Conservation (phyloP, 64 coral and sea anemone species). For the Stichodactyla mertensii region DNA sequence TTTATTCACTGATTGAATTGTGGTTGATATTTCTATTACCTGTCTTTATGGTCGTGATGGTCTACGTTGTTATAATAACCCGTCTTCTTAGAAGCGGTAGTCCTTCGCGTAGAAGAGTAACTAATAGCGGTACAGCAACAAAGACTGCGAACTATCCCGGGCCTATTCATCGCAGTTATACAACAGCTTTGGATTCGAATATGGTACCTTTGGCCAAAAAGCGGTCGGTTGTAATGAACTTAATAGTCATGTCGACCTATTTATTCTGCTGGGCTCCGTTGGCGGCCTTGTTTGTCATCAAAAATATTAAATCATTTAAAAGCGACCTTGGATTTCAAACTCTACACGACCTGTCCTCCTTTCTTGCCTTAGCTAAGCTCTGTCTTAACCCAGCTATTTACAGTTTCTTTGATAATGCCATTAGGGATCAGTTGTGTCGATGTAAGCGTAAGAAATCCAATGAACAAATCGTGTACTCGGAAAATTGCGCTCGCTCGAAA, state of each 20-base stretch:
- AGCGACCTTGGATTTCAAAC: conserved; percentile 34
- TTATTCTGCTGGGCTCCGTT: conserved; percentile 89
- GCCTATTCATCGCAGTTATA: conserved; percentile 53
- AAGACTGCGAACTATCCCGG: conserved; percentile 31
- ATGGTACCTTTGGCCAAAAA: conserved; percentile 89
- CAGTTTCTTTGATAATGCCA: conserved; percentile 87
- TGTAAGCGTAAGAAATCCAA: conserved; percentile 39
- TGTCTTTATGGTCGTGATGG: conserved; percentile 52
- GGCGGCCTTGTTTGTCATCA: conserved; percentile 60
- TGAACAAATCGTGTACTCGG: conserved; percentile 45
- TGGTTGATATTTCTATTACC: conserved; percentile 74
- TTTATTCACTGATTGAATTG: conserved; percentile 79
- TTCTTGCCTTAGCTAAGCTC: conserved; percentile 78
- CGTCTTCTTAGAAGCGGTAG: conserved; percentile 34
- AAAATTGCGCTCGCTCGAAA: conserved; percentile 59
- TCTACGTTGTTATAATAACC: conserved; percentile 68
- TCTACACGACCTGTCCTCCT: conserved; percentile 61
- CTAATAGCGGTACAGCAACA: conserved; percentile 25
- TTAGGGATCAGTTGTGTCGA: conserved; percentile 78
- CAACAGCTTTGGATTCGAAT: conserved; percentile 60
- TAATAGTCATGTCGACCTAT: conserved; percentile 91
- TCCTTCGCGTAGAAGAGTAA: neutral
- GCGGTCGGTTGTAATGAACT: conserved; percentile 90
- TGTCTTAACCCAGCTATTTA: conserved; percentile 85
- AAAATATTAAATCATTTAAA: conserved; percentile 33